Base-by-base conservation (phyloP, 2,113 vertebrate species). In the Otocyon megalotis region DNA sequence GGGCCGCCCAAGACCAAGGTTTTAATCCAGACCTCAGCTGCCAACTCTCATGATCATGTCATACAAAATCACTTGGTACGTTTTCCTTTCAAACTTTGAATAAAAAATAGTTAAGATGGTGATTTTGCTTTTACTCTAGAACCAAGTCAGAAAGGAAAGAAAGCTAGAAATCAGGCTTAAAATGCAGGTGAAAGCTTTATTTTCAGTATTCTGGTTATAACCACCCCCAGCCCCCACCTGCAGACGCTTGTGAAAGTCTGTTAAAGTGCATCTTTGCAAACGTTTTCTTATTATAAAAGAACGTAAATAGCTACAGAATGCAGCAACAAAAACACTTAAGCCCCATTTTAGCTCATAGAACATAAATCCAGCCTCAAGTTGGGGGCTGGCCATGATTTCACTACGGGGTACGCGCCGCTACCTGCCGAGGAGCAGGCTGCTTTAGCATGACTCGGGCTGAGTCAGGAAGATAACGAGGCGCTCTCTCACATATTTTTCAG, bases 71-170 rank as follows among this genome's bases (percentile, higher is more conserved):
- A 26, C n/a, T 89, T 93, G 81, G 83, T 81, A 92, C 16, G 7
- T 58, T 93, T 87, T 60, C 50, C 82, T 87, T 93, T 50, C 56
- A 56, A 54, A 50, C 76, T 96, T 37, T 87, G 77, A 92, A 85
- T 56, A 93, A 72, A 74, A 90, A 94, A 86, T 95, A 96, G 81
- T 77, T 77, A 96, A 92, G 89, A 92, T 54, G n/a, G 63, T 71
- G 62, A 96, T 86, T 93, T 95, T 97, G 43, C 96, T 97, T 97
- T 96, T 71, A 79, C 53, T 81, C 74, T 87, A 81, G n/a, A 67
- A 79, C 50, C 32, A 60, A 30, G 26, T 89, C 80, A 80, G 76
- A 96, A 95, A 87, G 43, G 63, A 98, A 88, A 82, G 69, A 54
- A 93, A 83, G 65, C 74, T 63, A 60, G 72, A 96, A 94, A 95